These are phyloP conservation scores for Crypturellus tataupa DNA, from an alignment of 2,797 vertebrate genomes.

Conservation along the genomic window DNA sequence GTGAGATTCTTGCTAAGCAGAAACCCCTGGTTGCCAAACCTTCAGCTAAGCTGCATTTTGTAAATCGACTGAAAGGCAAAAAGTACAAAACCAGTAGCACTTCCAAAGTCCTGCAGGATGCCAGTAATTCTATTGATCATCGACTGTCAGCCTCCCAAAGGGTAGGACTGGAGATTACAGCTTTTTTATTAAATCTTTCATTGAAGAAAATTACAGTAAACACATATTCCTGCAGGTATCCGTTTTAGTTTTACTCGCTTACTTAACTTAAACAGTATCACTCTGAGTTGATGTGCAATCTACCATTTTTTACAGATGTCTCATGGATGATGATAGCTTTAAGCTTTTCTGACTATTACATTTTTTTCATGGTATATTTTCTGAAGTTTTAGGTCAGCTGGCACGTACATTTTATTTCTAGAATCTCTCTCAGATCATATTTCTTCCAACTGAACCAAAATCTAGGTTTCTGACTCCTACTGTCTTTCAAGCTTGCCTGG, in stretches of 20 bases:
- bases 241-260: background rate
- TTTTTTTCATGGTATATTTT: background rate
- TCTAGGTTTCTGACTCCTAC: background rate
- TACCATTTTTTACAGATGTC: background rate
- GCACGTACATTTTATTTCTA: background rate
- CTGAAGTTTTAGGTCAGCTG: background rate
- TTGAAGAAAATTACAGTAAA: background rate
- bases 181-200: background rate
- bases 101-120: slow-evolving; percentile 92
- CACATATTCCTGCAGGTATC: background rate
- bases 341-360: background rate
- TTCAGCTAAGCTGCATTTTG: slow-evolving; percentile 95
- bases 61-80: slow-evolving; percentile 93
- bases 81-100: slow-evolving; percentile 88
- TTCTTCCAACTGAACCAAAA: background rate
- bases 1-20: slow-evolving; percentile 92
- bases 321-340: background rate
- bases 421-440: background rate
- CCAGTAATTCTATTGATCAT: slow-evolving; percentile 91
- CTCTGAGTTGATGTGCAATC: background rate
- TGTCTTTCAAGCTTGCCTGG: background rate
- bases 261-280: background rate
- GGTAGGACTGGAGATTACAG: slow-evolving; percentile 77
- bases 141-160: slow-evolving; percentile 83
- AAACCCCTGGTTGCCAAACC: slow-evolving; percentile 89